Evolutionary conservation across 2,888 invertebrate species (phyloP), one percentile per base, ranked within the genome.

Genomic region (Tuberolachnus salignus): DNA sequence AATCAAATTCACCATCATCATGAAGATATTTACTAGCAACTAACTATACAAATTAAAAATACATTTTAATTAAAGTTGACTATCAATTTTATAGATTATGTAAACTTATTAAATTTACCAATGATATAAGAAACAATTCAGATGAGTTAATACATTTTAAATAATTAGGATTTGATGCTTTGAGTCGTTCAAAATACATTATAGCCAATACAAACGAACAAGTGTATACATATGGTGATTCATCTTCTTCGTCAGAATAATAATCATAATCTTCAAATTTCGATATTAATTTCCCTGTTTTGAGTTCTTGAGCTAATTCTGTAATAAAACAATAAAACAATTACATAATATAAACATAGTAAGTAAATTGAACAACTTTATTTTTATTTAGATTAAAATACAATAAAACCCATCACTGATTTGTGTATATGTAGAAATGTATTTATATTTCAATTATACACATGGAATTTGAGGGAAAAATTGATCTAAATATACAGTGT

Each of bases 21-120:
- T 97, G 94, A 83, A 96, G 87, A 86, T 95, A 97, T 88, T 98
- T 98, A 84, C 95, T 96, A 75, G 98, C 97, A 83, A 98, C 92
- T 93, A 98, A 93, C 97, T 97, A 83, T 23, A 51, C 42, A 66
- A 46, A 69, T 13, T 13, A 51, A 51, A 59, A 59, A 26, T 59
- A 26, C 34, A 80, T 72, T 80, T 49, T 1, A 23, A 53, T 34
- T 34, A 16, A 34, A 57, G 3, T 23, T 14, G 11, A 11, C 3
- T 46, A 14, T 42, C 44, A 51, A 26, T 10, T 2, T 34, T 19
- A 14, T 49, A 34, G 34, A 6, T 34, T 34, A 3, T 34, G 8
- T 16, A 26, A 67, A 16, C 21, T 42, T 42, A 46, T 49, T 44
- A 26, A 46, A 85, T 87, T 87, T 86, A 96, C 97, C 90, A 98